phyloP scores from a whole-genome alignment of 2,888 invertebrate species.

The Drosophila fulvimacula region DNA sequence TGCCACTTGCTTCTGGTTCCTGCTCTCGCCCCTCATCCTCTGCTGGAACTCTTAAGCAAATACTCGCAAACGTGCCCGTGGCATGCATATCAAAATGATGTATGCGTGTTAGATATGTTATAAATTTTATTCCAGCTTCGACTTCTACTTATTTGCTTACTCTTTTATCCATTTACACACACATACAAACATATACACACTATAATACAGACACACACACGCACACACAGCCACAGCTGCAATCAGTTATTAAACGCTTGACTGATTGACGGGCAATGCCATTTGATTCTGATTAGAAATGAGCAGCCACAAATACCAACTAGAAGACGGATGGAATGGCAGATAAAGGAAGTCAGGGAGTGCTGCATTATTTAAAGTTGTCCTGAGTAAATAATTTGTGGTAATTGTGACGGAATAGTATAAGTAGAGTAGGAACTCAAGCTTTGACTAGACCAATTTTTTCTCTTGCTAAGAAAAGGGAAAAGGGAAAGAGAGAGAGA shows the following conservation, averaged over 20 bases:
- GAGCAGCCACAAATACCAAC: conserved; percentile 21
- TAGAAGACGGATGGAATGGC: not conserved
- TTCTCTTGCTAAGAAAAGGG: not conserved
- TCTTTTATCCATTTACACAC: conserved; percentile 6
- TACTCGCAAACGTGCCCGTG: conserved; percentile 65
- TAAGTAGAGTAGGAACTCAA: not conserved
- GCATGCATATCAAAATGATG: conserved; percentile 76
- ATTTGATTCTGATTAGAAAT: conserved; percentile 39
- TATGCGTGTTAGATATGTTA: conserved; percentile 78
- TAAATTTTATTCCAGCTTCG: conserved; percentile 69
- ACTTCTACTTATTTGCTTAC: conserved; percentile 17
- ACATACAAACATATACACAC: not conserved
- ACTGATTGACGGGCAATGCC: conserved; percentile 48
- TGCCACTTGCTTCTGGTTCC: not conserved
- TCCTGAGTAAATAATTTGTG: not conserved
- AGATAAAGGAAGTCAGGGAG: not conserved
- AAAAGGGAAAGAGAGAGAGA: not conserved
- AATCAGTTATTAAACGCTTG: conserved; percentile 66
- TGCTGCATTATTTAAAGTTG: not conserved
- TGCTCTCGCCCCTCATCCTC: not conserved
- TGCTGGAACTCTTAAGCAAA: conserved; percentile 64
- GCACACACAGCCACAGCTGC: conserved; percentile 32
- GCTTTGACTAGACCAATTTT: not conserved
- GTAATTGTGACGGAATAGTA: not conserved
- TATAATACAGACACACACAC: too few relatives aligned